Evolutionary conservation across 2,113 vertebrate species (phyloP), one percentile per base, ranked within the genome.

Genomic region (Phylloscopus trochiloides): DNA sequence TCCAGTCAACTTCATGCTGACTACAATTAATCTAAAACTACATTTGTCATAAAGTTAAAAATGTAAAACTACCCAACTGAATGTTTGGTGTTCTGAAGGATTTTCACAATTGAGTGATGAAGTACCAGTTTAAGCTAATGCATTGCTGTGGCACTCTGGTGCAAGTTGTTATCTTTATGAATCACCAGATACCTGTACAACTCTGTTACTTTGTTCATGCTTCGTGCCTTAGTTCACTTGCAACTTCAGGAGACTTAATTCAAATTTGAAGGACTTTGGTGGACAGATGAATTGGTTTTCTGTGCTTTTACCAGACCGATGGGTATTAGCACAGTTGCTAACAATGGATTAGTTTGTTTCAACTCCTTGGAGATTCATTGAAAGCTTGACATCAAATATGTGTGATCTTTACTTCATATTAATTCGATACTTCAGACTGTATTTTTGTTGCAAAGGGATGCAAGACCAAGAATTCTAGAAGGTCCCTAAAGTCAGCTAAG

Each of bases 141-240:
- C n/a, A 31, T 62, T 1, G 2, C 20, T 3, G 2, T 18, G 66
- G 14, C 17, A 19, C 0, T 62, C 24, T 67, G 32, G 7, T 88
- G 47, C 57, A 62, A 65, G 24, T 25, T 62, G 4, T 43, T 59
- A 6, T 7, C 55, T 50, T 36, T 62, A 14, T 76, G 51, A 52
- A 38, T 77, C 93, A 12, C 14, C 12, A 34, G 29, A 17, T 76
- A 59, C 3, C 22, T 59, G 14, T 52, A 15, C 8, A 45, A 14
- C 22, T 88, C 28, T 15, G 7, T 52, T 38, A n/a, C 24, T 88
- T 59, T 51, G 32, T n/a, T 70, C 24, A 18, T 79, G 45, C 13
- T 36, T 88, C 26, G 3, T 90, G 38, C 32, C 26, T 67, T 84
- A 12, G 9, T 72, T 85, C 15, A 19, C 18, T 70, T 72, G 19